These are phyloP conservation scores for Harpagoxenus sublaevis DNA, from an alignment of 2,888 invertebrate genomes.

Conservation along the genomic window DNA sequence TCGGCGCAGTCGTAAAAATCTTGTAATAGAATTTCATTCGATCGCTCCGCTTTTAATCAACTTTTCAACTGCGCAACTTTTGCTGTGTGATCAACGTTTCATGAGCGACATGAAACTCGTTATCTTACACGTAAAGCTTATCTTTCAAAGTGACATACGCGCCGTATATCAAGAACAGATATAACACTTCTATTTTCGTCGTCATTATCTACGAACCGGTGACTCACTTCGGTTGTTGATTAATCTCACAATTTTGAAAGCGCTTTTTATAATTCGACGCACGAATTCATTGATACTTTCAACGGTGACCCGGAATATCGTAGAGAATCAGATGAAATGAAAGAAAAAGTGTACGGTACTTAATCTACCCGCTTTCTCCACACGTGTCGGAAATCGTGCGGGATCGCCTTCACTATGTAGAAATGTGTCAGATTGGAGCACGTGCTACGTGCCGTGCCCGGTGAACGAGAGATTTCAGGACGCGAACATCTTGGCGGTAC, in stretches of 20 bases:
- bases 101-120: not conserved
- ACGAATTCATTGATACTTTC: not conserved
- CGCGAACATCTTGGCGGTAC: not conserved
- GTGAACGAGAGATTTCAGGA: conserved; percentile 26
- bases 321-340: not conserved
- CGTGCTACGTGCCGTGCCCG: conserved; percentile 22
- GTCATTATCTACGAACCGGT: not conserved
- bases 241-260: not conserved
- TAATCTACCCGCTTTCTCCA: conserved; percentile 29
- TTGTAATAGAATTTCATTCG: not conserved
- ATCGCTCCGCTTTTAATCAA: not conserved
- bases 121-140: not conserved
- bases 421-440: conserved; percentile 47
- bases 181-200: not conserved
- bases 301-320: not conserved
- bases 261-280: conserved; percentile 1
- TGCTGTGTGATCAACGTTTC: not conserved
- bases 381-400: conserved; percentile 22
- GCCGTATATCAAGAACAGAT: not conserved
- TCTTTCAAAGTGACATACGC: not conserved
- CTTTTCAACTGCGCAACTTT: not conserved
- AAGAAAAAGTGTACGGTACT: conserved; percentile 30
- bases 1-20: not conserved
- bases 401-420: not conserved
- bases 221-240: conserved; percentile 5